These are phyloP conservation scores for Mystacornis crossleyi DNA, from an alignment of 2,113 vertebrate genomes.

Conservation along the genomic window DNA sequence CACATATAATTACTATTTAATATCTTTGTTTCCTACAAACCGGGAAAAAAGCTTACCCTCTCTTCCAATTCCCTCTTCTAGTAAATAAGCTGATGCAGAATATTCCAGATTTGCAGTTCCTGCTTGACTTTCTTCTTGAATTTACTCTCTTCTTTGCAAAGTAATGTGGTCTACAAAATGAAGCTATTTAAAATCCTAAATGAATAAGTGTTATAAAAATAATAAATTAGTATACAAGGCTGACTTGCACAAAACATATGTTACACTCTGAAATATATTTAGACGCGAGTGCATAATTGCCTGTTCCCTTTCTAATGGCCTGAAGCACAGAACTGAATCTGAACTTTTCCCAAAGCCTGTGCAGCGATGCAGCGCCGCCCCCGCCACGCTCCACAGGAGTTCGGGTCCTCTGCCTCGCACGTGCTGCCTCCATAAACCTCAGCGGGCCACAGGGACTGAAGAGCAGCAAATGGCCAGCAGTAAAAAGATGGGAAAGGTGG, in stretches of 20 bases:
- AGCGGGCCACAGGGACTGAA: not conserved
- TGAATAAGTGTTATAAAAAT: conserved; percentile 61
- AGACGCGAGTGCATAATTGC: not conserved
- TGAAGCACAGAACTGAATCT: not conserved
- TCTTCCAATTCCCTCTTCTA: conserved; percentile 39
- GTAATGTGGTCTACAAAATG: not conserved
- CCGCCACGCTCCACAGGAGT: not conserved
- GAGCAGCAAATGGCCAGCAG: rapidly evolving
- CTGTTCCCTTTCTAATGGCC: conserved; percentile 52
- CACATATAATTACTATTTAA: conserved; percentile 56
- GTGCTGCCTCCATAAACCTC: not conserved
- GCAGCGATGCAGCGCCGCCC: rapidly evolving
- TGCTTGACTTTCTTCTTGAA: conserved; percentile 22
- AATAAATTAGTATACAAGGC: conserved; percentile 55
- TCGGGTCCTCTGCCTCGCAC: not conserved
- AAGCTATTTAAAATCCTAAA: conserved; percentile 62
- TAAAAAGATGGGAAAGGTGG: not conserved
- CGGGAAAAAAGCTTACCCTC: conserved; percentile 11
- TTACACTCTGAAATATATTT: conserved; percentile 30
- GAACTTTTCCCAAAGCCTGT: not conserved
- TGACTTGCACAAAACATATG: conserved; percentile 54
- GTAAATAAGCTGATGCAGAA: conserved; percentile 37
- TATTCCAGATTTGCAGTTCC: conserved; percentile 28
- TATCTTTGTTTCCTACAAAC: conserved; percentile 42
- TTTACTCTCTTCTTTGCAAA: conserved; percentile 26